These are phyloP conservation scores for Artibeus lituratus DNA, from an alignment of 2,797 vertebrate species.

Conservation along the genomic window DNA sequence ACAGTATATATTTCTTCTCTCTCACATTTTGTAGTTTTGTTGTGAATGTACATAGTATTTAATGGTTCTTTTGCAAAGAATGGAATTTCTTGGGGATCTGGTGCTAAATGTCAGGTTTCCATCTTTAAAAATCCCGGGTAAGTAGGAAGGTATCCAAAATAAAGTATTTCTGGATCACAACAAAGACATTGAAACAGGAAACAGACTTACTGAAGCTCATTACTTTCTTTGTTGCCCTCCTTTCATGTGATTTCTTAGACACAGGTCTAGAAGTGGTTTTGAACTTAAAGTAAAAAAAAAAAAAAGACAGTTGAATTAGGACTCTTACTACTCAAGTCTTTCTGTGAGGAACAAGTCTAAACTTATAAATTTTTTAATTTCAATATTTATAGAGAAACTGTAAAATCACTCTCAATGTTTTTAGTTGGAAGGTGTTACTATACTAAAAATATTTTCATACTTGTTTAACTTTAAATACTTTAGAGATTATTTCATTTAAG, in stretches of 20 bases:
- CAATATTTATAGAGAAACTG: neutral
- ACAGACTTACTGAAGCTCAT: neutral
- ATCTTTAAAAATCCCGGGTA: slow-evolving; percentile 17
- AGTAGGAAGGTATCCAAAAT: slow-evolving; percentile 30
- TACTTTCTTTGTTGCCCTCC: neutral
- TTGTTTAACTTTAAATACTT: neutral
- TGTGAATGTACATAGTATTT: slow-evolving; percentile 35
- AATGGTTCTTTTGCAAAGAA: slow-evolving; percentile 11
- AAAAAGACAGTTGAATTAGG: slow-evolving; percentile 14
- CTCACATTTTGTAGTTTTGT: slow-evolving; percentile 18
- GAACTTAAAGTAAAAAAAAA: slow-evolving; percentile 30
- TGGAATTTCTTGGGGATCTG: slow-evolving; percentile 1
- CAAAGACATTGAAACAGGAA: slow-evolving; percentile 13
- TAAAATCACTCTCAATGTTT: slow-evolving; percentile 7
- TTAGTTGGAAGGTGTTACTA: neutral
- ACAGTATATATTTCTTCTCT: neutral
- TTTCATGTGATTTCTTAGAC: neutral
- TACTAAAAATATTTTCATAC: neutral
- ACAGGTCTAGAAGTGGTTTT: neutral
- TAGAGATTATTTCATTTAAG: neutral
- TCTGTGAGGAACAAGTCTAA: neutral
- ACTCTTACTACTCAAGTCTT: neutral
- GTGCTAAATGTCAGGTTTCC: slow-evolving; percentile 10
- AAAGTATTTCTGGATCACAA: slow-evolving; percentile 33
- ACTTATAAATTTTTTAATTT: neutral